Percentiles rank a stretch among this genome's conserved stretches.
Conservation (phyloP, 2,888 invertebrate genomes). For the Pilophorus perplexus region DNA sequence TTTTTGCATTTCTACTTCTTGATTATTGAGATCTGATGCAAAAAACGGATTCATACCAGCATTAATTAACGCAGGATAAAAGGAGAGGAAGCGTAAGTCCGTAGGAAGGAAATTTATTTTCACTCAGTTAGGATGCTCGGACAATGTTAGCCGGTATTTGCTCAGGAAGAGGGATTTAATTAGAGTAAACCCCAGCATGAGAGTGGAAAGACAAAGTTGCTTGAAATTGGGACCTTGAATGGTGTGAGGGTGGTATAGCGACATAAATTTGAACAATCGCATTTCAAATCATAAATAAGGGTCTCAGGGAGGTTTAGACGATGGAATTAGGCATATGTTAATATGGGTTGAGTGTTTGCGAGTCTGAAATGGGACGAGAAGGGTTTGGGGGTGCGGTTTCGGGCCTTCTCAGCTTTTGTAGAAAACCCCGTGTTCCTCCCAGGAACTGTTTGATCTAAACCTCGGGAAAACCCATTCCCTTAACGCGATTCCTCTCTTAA, state of each 20-base stretch:
- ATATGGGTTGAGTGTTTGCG: constrained; percentile 43
- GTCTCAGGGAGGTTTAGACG: constrained; percentile 41
- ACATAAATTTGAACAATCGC: constrained; percentile 42
- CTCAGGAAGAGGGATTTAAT: constrained; percentile 38
- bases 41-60: no score
- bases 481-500: constrained; percentile 24
- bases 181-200: constrained; percentile 13
- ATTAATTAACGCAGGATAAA: constrained; percentile 32
- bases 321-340: constrained; percentile 45
- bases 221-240: background rate
- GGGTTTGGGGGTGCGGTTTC: constrained; percentile 20
- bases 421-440: constrained; percentile 2
- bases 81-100: constrained; percentile 16
- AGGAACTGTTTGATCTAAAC: constrained; percentile 38
- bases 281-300: constrained; percentile 46
- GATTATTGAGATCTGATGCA: no score
- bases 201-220: constrained; percentile 10
- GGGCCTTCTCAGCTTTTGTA: background rate
- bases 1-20: no score
- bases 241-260: constrained; percentile 22
- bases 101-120: constrained; percentile 1
- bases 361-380: constrained; percentile 5
- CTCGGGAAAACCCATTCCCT: constrained; percentile 30
- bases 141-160: constrained; percentile 33
- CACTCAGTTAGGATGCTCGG: constrained; percentile 9